Conservation (phyloP, 2,888 invertebrate species). For the Himalopsyche japonica region DNA sequence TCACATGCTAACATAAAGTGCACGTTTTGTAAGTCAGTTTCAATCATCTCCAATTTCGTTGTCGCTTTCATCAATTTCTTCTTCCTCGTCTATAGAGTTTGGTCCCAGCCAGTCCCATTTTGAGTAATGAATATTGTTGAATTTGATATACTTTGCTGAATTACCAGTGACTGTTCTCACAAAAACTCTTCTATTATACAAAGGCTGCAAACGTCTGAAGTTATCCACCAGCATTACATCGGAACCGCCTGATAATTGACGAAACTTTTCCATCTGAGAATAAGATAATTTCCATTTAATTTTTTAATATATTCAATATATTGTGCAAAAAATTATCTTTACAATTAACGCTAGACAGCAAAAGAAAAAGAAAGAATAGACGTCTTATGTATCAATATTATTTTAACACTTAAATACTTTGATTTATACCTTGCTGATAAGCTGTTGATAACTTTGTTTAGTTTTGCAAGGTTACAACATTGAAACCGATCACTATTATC, state of each 20-base stretch:
- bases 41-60: slow-evolving; percentile 11
- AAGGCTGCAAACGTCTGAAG: slow-evolving; percentile 67
- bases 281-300: too few relatives aligned
- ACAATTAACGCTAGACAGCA: too few relatives aligned
- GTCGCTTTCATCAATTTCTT: not conserved
- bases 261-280: slow-evolving; percentile 65
- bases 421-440: too few relatives aligned
- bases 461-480: not conserved
- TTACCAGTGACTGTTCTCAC: slow-evolving; percentile 63
- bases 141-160: slow-evolving; percentile 61
- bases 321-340: too few relatives aligned
- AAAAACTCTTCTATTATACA: slow-evolving; percentile 70
- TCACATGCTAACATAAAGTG: too few relatives aligned
- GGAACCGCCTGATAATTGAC: slow-evolving; percentile 65
- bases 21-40: too few relatives aligned
- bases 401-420: too few relatives aligned
- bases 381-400: too few relatives aligned
- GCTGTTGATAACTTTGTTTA: not conserved
- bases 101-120: slow-evolving; percentile 68
- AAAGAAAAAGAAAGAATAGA: too few relatives aligned
- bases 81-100: slow-evolving; percentile 44
- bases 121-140: slow-evolving; percentile 61
- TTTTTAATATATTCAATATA: too few relatives aligned
- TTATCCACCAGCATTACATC: slow-evolving; percentile 70
- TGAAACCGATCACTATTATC: not conserved